Evolutionary conservation across 2,888 invertebrate species (phyloP).

Genomic region (Sphinx pinastri): DNA sequence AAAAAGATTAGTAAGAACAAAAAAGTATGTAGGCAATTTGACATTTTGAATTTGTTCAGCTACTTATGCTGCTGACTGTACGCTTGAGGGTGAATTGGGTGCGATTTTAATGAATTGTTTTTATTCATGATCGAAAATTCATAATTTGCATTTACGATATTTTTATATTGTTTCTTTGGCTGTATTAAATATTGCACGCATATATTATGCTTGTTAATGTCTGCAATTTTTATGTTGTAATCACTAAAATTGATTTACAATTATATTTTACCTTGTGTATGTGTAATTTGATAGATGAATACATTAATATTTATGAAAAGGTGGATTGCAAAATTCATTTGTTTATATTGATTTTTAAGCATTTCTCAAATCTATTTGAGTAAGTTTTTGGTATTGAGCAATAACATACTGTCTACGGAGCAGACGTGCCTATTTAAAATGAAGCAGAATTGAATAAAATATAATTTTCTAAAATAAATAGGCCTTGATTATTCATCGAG

Average conservation of each 20-base stretch:
- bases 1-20: no score
- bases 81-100: background rate
- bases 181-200: constrained; percentile 7
- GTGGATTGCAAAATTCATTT: background rate
- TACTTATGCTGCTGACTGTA: no score
- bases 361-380: no score
- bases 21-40: no score
- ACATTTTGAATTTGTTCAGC: no score
- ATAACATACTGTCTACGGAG: no score
- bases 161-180: background rate
- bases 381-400: no score
- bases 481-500: no score
- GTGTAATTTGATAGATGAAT: background rate
- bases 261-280: background rate
- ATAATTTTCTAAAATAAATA: no score
- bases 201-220: background rate
- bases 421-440: no score
- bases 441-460: no score
- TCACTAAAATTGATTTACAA: background rate
- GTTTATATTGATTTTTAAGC: background rate
- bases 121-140: constrained; percentile 8
- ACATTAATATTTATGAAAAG: background rate
- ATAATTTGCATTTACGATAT: background rate
- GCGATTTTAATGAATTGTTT: constrained; percentile 2
- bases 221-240: background rate